phyloP scores from a whole-genome alignment of 2,113 vertebrate species.

The Stictonetta naevosa region DNA sequence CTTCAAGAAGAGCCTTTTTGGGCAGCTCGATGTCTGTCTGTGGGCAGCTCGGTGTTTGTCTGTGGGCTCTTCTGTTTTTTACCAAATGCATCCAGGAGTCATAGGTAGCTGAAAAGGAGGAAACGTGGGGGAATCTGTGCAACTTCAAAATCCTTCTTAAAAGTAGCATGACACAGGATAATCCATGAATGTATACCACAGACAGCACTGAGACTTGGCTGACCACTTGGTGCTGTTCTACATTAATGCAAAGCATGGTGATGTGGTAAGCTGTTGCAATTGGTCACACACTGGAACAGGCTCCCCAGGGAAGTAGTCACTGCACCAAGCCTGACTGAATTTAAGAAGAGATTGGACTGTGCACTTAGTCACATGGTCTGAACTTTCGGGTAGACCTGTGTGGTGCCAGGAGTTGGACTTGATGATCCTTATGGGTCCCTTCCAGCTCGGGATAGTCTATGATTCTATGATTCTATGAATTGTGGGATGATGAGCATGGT shows the following conservation, averaged over 20 bases:
- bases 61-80: not conserved
- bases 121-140: not conserved
- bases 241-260: not conserved
- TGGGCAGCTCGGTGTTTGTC: not conserved
- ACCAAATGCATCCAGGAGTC: not conserved
- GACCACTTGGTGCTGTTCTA: not conserved
- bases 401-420: too few species aligned
- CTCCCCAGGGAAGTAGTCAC: too few species aligned
- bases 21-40: too few species aligned
- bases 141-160: not conserved
- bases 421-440: too few species aligned
- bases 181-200: not conserved
- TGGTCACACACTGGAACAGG: too few species aligned
- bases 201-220: not conserved
- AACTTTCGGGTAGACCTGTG: too few species aligned
- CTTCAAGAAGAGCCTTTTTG: not conserved
- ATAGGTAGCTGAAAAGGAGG: not conserved
- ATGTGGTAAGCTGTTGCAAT: not conserved
- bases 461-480: too few species aligned
- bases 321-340: too few species aligned
- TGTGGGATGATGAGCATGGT: fast-evolving
- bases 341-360: too few species aligned
- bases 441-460: too few species aligned
- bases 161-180: not conserved
- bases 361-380: too few species aligned